These are phyloP conservation scores for Diplodus puntazzo DNA, from an alignment of 2,797 vertebrate genomes.

Conservation along the genomic window DNA sequence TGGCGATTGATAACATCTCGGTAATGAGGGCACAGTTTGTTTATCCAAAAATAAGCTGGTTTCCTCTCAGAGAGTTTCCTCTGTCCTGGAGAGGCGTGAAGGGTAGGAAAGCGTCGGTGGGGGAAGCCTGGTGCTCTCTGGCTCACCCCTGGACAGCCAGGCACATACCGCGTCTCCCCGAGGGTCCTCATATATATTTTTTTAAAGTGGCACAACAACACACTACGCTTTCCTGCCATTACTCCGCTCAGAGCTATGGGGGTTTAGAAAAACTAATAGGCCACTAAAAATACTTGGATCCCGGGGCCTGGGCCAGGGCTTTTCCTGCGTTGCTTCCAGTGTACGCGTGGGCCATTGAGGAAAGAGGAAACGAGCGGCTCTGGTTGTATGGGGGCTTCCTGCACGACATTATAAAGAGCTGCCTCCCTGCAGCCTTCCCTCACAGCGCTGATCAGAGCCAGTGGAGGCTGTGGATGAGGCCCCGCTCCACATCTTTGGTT, in stretches of 20 bases:
- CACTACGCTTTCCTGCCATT: conserved; percentile 83
- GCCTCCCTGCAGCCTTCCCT: conserved; percentile 56
- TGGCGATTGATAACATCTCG: not conserved
- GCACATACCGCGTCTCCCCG: conserved; percentile 69
- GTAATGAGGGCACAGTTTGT: conserved; percentile 50
- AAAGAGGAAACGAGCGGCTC: conserved; percentile 84
- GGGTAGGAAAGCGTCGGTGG: conserved; percentile 75
- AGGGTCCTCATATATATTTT: conserved; percentile 74
- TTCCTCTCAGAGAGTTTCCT: conserved; percentile 79
- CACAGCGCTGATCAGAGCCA: conserved; percentile 70
- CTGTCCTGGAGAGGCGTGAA: conserved; percentile 74
- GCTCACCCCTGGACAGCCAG: conserved; percentile 73
- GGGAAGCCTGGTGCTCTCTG: conserved; percentile 65
- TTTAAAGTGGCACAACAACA: conserved; percentile 74
- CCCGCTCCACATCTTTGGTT: conserved; percentile 56
- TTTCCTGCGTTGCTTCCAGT: conserved; percentile 86
- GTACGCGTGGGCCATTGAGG: conserved; percentile 84
- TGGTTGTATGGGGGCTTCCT: conserved; percentile 84
- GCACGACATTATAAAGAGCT: conserved; percentile 85
- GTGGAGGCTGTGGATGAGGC: conserved; percentile 53
- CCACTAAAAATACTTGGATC: conserved; percentile 86
- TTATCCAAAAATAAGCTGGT: conserved; percentile 65
- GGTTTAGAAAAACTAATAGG: conserved; percentile 84
- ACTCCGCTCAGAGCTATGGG: conserved; percentile 71
- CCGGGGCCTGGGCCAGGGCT: conserved; percentile 62